Evolutionary conservation across 2,113 vertebrate species (phyloP).

Genomic region (Macroglossus sobrinus): DNA sequence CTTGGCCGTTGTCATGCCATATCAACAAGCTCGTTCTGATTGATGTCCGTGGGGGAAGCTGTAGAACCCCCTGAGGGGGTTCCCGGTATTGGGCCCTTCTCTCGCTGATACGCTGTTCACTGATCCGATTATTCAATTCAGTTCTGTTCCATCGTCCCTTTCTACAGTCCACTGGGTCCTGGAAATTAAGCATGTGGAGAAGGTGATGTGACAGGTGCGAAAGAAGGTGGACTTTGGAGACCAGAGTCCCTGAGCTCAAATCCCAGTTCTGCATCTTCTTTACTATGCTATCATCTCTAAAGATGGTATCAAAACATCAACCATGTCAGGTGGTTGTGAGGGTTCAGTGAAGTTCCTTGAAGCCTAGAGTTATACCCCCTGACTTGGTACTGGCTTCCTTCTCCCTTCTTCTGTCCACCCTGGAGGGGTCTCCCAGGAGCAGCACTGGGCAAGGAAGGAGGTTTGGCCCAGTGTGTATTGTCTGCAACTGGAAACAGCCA

Average conservation of each 20-base stretch:
- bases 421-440: too few relatives aligned
- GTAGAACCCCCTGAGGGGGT: too few relatives aligned
- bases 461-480: not conserved
- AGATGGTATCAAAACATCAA: not conserved
- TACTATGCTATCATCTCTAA: not conserved
- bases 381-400: too few relatives aligned
- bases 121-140: not conserved
- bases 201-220: not conserved
- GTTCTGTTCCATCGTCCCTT: not conserved
- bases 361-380: not conserved
- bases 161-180: not conserved
- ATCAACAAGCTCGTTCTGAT: not conserved
- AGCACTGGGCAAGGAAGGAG: not conserved
- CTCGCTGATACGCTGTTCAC: not conserved
- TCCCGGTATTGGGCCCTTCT: not conserved
- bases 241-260: not conserved
- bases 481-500: not conserved
- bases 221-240: not conserved
- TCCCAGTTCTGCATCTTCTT: not conserved
- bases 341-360: not conserved
- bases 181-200: fast-evolving
- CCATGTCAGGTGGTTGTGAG: not conserved
- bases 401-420: not conserved
- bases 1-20: not conserved
- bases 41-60: too few relatives aligned